Conservation (phyloP, 2,113 vertebrate species). For the Petaurus breviceps region DNA sequence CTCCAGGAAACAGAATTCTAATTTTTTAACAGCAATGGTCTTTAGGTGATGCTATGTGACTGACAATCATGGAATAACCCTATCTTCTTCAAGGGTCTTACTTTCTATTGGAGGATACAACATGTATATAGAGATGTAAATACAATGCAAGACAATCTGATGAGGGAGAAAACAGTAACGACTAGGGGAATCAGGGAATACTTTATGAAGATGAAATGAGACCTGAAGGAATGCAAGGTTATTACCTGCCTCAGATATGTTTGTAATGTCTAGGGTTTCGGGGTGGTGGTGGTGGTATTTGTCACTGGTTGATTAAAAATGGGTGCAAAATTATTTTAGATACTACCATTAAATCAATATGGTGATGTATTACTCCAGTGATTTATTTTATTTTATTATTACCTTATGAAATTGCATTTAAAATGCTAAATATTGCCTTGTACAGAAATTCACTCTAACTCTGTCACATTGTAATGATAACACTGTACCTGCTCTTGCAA, state of each 20-base stretch:
- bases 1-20: neutral
- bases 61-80: neutral
- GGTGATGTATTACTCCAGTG: neutral
- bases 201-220: neutral
- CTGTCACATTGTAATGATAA: neutral
- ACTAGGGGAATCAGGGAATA: neutral
- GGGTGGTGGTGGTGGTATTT: neutral
- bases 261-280: neutral
- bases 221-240: neutral
- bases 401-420: neutral
- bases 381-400: neutral
- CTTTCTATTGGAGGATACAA: neutral
- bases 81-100: neutral
- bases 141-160: neutral
- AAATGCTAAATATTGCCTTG: conserved; percentile 8
- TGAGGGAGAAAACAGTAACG: neutral
- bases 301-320: neutral
- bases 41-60: neutral
- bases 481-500: neutral
- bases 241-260: neutral
- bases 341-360: neutral
- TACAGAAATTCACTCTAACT: neutral
- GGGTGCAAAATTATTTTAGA: neutral
- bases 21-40: neutral
- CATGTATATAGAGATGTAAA: neutral